phyloP scores from a whole-genome alignment of 2,888 invertebrate species.

The Odontomyia ornata region DNA sequence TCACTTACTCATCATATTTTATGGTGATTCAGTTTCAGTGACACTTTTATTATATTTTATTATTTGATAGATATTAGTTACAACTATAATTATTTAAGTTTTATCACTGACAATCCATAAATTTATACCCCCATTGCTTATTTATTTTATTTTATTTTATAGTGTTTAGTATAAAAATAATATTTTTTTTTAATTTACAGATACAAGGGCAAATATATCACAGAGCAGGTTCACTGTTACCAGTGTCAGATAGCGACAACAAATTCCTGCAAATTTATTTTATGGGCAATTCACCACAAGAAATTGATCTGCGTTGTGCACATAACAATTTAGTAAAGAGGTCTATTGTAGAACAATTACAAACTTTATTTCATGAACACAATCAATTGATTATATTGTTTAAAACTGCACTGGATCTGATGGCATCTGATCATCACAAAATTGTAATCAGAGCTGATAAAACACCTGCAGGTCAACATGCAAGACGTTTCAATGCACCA shows the following conservation, averaged over 20 bases:
- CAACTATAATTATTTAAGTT: conserved; percentile 7
- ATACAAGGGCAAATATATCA: conserved; percentile 19
- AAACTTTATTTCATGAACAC: conserved; percentile 50
- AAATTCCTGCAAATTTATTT: conserved; percentile 33
- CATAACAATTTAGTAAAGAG: conserved; percentile 48
- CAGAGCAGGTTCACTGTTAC: conserved; percentile 15
- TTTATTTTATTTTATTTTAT: conserved; percentile 7
- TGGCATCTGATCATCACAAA: conserved; percentile 57
- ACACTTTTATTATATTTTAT: neutral
- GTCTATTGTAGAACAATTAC: conserved; percentile 28
- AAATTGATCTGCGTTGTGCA: conserved; percentile 50
- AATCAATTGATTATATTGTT: conserved; percentile 55
- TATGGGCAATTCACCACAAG: conserved; percentile 42
- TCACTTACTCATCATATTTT: conserved; percentile 4
- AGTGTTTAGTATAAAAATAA: conserved; percentile 3
- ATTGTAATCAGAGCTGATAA: conserved; percentile 58
- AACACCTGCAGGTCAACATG: conserved; percentile 56
- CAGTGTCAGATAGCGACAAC: conserved; percentile 6
- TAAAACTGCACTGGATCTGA: conserved; percentile 54
- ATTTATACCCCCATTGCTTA: conserved; percentile 3
- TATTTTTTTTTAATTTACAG: conserved; percentile 10
- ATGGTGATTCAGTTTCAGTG: neutral
- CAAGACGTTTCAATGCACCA: conserved; percentile 58
- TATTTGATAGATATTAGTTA: conserved; percentile 4
- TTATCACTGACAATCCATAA: conserved; percentile 6